Conservation (phyloP, 2,888 invertebrate species). For the Phortica magna region DNA sequence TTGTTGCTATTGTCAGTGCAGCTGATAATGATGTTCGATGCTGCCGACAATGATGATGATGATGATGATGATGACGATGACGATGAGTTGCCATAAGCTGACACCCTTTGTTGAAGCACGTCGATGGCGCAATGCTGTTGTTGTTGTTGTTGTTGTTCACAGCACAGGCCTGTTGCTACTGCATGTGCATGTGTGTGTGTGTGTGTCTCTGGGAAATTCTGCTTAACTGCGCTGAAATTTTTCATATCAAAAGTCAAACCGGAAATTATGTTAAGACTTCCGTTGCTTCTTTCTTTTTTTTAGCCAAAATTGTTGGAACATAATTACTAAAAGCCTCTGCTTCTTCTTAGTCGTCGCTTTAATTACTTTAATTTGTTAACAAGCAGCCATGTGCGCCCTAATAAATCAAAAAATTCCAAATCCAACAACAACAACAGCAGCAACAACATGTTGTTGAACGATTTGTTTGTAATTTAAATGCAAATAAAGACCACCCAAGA, state of each 20-base stretch:
- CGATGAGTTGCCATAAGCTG: neutral
- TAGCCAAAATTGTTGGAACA: too few relatives aligned
- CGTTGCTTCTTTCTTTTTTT: neutral
- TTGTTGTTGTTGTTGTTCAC: too few relatives aligned
- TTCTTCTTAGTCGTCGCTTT: too few relatives aligned
- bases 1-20: too few relatives aligned
- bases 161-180: neutral
- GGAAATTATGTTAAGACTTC: neutral
- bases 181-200: neutral
- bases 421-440: neutral
- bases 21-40: neutral
- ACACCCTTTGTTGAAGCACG: neutral
- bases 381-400: neutral
- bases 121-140: neutral
- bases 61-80: neutral
- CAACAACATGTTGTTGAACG: too few relatives aligned
- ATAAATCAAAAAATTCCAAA: neutral
- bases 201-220: too few relatives aligned
- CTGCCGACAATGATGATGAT: neutral
- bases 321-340: too few relatives aligned
- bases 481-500: constrained; percentile 66
- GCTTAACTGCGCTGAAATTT: too few relatives aligned
- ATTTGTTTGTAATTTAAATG: constrained; percentile 72
- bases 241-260: neutral
- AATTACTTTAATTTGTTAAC: too few relatives aligned